Percentiles rank a stretch among this genome's conserved stretches.
Evolutionary conservation across 2,113 vertebrate species (phyloP).

Genomic region (Onychostruthus taczanowskii): DNA sequence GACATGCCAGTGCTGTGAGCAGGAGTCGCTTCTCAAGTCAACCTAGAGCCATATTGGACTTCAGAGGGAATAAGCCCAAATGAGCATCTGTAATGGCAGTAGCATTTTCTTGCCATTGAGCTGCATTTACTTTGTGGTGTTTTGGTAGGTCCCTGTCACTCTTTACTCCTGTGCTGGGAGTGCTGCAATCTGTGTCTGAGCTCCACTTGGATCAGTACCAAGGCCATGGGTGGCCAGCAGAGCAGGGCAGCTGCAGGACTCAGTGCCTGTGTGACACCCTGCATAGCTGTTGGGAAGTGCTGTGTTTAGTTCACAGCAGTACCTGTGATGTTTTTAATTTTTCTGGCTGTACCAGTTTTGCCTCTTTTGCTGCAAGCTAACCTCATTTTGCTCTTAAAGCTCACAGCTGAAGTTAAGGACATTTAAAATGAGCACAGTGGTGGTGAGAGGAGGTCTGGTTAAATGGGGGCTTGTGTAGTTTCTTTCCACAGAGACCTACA

Average conservation of each 20-base stretch:
- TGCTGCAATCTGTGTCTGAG: accelerated
- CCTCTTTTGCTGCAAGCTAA: neutral
- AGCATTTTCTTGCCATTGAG: neutral
- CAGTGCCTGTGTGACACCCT: neutral
- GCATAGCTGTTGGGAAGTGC: neutral
- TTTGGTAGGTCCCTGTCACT: neutral
- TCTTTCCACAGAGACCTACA: neutral
- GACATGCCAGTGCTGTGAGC: neutral
- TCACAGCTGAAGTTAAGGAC: neutral
- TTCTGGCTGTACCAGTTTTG: neutral
- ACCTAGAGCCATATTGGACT: neutral
- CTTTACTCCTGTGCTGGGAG: neutral
- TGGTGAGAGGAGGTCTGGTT: neutral
- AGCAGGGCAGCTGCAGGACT: neutral
- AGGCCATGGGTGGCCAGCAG: accelerated
- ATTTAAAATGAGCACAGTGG: neutral
- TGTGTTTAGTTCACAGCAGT: neutral
- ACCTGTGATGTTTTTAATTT: neutral
- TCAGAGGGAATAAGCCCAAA: neutral
- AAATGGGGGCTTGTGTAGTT: neutral
- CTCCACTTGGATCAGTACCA: neutral
- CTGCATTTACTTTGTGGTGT: neutral
- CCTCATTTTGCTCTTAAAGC: neutral
- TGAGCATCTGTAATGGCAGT: neutral
- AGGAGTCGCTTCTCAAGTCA: neutral